Evolutionary conservation across 2,888 invertebrate genomes (phyloP).

Genomic region (Abrostola triplasia): DNA sequence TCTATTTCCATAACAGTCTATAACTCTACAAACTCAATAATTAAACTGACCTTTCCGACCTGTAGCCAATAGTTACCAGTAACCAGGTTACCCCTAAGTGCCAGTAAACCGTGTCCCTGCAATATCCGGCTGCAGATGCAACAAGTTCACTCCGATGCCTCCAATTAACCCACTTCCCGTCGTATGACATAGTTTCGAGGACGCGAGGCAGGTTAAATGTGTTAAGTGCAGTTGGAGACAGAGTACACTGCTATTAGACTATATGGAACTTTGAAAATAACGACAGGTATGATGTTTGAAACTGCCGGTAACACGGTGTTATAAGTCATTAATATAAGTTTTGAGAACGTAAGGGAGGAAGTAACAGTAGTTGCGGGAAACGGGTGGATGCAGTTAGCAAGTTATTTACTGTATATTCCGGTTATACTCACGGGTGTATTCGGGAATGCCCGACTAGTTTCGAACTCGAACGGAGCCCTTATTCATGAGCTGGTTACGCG

Average conservation of each 20-base stretch:
- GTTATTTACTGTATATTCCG: no score
- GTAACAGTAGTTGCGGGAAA: no score
- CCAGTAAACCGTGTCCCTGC: not conserved
- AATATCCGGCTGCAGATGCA: conserved; percentile 17
- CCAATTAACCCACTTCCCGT: conserved; percentile 55
- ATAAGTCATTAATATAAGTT: no score
- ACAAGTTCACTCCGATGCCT: conserved; percentile 40
- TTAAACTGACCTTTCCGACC: not conserved
- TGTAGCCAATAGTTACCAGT: not conserved
- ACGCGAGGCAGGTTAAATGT: conserved; percentile 5
- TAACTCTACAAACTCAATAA: not conserved
- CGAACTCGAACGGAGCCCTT: no score
- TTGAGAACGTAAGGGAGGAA: no score
- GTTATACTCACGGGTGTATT: no score
- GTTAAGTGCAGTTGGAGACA: conserved; percentile 5
- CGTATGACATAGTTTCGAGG: conserved; percentile 19
- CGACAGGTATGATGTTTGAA: no score
- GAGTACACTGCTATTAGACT: not conserved
- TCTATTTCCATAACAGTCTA: no score
- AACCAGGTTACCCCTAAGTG: not conserved
- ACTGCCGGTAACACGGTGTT: no score
- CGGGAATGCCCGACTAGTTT: no score
- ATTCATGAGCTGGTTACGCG: no score
- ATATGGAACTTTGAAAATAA: not conserved
- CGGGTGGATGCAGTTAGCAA: no score